Evolutionary conservation across 2,113 vertebrate genomes (phyloP).

Genomic region (Zapus hudsonius): DNA sequence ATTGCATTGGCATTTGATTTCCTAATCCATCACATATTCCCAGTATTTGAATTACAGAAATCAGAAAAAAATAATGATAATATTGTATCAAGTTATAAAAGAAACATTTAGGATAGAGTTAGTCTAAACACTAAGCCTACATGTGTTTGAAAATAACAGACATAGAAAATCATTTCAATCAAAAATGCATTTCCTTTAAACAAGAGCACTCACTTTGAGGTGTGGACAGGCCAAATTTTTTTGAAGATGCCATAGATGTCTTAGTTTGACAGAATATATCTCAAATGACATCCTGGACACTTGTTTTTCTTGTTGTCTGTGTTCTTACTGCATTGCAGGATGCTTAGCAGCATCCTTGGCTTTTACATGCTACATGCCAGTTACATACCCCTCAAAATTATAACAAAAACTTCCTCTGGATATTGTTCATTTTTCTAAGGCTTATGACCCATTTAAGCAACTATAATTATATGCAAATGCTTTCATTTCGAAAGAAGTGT

Average conservation of each 20-base stretch:
- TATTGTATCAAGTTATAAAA: background rate
- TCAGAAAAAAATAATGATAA: background rate
- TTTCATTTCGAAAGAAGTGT: background rate
- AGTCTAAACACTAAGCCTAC: background rate
- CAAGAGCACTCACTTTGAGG: too few relatives aligned
- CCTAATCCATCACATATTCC: background rate
- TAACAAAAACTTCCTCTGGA: background rate
- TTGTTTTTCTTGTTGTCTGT: background rate
- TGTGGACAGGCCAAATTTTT: too few relatives aligned
- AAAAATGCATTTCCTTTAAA: conserved; percentile 11
- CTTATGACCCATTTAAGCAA: background rate
- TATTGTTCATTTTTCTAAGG: background rate
- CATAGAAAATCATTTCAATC: background rate
- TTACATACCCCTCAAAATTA: background rate
- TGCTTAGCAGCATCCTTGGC: background rate
- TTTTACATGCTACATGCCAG: background rate
- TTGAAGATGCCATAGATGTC: background rate
- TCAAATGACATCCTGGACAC: background rate
- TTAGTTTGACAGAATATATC: background rate
- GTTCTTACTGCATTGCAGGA: background rate
- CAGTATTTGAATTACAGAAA: background rate
- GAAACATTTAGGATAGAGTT: background rate
- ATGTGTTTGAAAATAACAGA: conserved; percentile 3
- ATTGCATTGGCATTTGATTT: background rate
- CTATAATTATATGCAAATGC: background rate